Evolutionary conservation across 2,113 vertebrate species (phyloP), one percentile per base, ranked within the genome.

Genomic region (Alosa alosa): DNA sequence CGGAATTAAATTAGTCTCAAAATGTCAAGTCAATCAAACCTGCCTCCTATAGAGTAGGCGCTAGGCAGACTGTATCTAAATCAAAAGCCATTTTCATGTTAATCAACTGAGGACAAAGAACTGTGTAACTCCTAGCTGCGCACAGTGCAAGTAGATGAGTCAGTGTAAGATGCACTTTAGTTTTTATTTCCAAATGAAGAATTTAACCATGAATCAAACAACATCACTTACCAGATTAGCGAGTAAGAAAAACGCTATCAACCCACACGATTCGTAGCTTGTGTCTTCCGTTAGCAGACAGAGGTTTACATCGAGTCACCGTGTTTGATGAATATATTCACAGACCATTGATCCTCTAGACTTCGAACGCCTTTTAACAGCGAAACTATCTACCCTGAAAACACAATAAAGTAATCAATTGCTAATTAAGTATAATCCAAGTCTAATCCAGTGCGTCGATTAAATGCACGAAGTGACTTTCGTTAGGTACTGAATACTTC

Each of bases 1-100:
- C 31, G 83, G 47, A 64, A 82, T 87, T 84, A 78, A 82, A 89
- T 86, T 83, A 90, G 86, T 87, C 11, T 78, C 72, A 52, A 83
- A 84, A 41, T 87, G 87, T 39, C 81, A 84, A 87, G 64, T 85
- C 81, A 83, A 64, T 87, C 49, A 85, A 85, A 39, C 31, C 72
- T 78, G 72, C 72, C 31, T 78, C 72, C 72, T 78, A 39, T 78
- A 39, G 72, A 18, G 4, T 17, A 78, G 15, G 13, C 36, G 39
- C 20, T 78, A 78, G 72, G 11, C 15, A 10, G 31, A 39, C 10
- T 78, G 31, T 15, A 36, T 78, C 72, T 78, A 78, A 78, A 78
- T 78, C 36, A 78, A 39, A 78, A 72, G 64, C 31, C 72, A 78
- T 78, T 78, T 72, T 78, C 72, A 17, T 78, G 36, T 78, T 78